Base-by-base conservation (phyloP, 2,888 invertebrate species). In the Melieria omissa region DNA sequence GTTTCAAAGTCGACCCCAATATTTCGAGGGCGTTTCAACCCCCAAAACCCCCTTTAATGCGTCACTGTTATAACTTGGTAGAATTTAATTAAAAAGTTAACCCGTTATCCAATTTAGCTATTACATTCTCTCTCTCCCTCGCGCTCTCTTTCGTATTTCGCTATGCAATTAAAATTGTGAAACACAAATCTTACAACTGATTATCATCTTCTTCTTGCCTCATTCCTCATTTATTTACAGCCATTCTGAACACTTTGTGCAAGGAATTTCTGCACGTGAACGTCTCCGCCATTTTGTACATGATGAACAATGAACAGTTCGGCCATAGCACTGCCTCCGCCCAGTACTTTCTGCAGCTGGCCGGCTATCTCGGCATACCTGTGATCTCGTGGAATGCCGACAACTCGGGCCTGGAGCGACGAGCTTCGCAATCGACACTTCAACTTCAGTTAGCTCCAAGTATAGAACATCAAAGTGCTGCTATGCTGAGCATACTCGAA, bases 321-420 rank as follows among this genome's bases (percentile, higher is more conserved):
- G 96, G 96, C 62, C 91, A 95, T 76, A 95, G 95, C 87, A 96
- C 96, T 73, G 96, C 96, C 79, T 95, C 96, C 77, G 95, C 96
- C 73, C 96, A 97, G 87, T 97, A 97, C 88, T 95, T 97, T 87
- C 90, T 97, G 78, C 96, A 97, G 89, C 89, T 97, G 82, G 95
- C 96, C 78, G 96, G 95, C 72, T 97, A 97, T 88, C 90, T 97
- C 81, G 97, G 97, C 78, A 96, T 98, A 84, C 98, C 98, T 80
- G 96, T 98, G 67, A 96, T 98, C 80, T 96, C 96, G 8, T 98
- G 98, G 98, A 98, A 98, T 88, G 97, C 97, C 8, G 98, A 98
- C 87, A 98, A 98, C 88, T 96, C 97, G 55, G 98, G 97, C 54
- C 90, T 97, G 78, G 91, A 91, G 82, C 88, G 91, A 76, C 88